Evolutionary conservation across 1,140 invertebrate genomes (phyloP), one percentile per base, ranked within the genome.

Genomic region (Drosophila nikananu): DNA sequence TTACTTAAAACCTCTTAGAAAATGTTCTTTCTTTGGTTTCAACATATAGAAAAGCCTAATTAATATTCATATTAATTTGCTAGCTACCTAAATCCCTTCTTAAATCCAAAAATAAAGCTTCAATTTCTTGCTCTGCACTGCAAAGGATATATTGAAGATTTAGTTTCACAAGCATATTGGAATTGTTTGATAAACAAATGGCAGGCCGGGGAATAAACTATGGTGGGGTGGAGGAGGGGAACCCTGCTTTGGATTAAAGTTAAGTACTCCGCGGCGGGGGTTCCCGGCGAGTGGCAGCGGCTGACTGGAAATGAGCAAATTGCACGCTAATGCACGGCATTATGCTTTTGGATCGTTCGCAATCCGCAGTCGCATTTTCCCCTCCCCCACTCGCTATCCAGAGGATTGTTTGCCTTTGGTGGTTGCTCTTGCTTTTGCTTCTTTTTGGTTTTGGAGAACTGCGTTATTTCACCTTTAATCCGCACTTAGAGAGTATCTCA

Each of bases 131-230:
- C 41, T 25, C 46, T 15, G 41, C 15, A 35, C 46, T 13, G 12
- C 46, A 17, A n/a, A 21, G 19, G 30, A 59, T 81, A 51, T 44
- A 44, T 57, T 57, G 44, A 65, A 72, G 73, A 81, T 80, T 77
- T 91, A 71, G 57, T 49, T 81, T 54, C 64, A 67, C 72, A 75
- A 80, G 83, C 89, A 91, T 91, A 91, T 91, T 91, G 89, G 81
- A 91, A 91, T 91, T 91, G 79, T 89, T 91, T 84, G 83, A 80
- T 80, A 86, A 87, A 87, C 86, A 91, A 91, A 91, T 91, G 89
- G 71, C 80, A 70, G 60, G 73, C 80, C 61, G 60, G 46, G 25
- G 65, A 65, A 49, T 48, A n/a, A n/a, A 41, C 32, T 48, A 48
- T 42, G 13, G 15, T 25, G 41, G 41, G 52, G 15, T 48, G 39